Evolutionary conservation across 2,113 vertebrate genomes (phyloP).

Genomic region (Toxotes chatareus): DNA sequence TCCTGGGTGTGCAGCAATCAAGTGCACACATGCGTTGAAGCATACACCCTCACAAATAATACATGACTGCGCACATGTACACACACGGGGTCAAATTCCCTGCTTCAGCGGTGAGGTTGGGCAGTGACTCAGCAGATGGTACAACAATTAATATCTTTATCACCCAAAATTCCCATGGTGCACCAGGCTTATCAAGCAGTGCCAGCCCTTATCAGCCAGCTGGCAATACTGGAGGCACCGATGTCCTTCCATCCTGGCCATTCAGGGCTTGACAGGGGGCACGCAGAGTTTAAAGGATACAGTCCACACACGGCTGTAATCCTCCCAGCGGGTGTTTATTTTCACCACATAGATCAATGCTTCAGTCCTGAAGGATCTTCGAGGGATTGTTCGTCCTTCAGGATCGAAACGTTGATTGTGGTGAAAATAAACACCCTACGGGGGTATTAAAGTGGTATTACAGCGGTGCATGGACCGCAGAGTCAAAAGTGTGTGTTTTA

Average conservation of each 20-base stretch:
- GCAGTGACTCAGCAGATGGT: slow-evolving; percentile 77
- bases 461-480: neutral
- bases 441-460: slow-evolving; percentile 46
- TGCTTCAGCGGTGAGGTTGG: slow-evolving; percentile 53
- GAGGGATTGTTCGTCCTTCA: slow-evolving; percentile 38
- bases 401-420: slow-evolving; percentile 38
- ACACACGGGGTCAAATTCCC: slow-evolving; percentile 50
- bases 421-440: slow-evolving; percentile 44
- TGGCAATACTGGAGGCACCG: slow-evolving; percentile 58
- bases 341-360: slow-evolving; percentile 49
- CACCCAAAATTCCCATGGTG: slow-evolving; percentile 65
- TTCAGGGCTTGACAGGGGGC: slow-evolving; percentile 53
- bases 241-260: slow-evolving; percentile 58
- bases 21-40: slow-evolving; percentile 28
- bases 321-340: slow-evolving; percentile 53
- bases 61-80: slow-evolving; percentile 17
- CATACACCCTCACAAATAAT: slow-evolving; percentile 46
- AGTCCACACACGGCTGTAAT: slow-evolving; percentile 37
- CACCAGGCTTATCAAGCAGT: slow-evolving; percentile 53
- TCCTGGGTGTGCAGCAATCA: slow-evolving; percentile 13
- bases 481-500: slow-evolving; percentile 35
- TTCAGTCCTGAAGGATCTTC: slow-evolving; percentile 44
- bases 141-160: slow-evolving; percentile 73
- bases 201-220: slow-evolving; percentile 74
- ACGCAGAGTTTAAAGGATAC: slow-evolving; percentile 66